Evolutionary conservation across 2,888 invertebrate species (phyloP).

Genomic region (Leucophenga montana): DNA sequence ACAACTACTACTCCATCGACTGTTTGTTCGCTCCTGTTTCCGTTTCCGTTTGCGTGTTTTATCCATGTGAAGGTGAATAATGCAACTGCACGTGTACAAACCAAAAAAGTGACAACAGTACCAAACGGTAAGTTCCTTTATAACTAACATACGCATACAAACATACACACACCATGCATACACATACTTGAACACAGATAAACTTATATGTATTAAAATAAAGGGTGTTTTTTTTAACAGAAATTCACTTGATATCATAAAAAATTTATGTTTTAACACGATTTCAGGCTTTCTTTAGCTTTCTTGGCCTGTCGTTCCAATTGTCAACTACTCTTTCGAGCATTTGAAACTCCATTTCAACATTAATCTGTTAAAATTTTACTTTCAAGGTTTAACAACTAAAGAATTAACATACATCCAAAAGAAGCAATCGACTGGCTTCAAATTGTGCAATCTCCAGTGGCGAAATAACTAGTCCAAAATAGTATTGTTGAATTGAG

Average conservation of each 20-base stretch:
- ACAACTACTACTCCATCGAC: constrained; percentile 43
- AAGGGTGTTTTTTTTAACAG: neutral
- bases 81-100: constrained; percentile 99
- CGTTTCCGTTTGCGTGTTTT: constrained; percentile 12
- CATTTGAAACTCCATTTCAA: no score
- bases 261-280: constrained; percentile 24
- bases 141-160: constrained; percentile 36
- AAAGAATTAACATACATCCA: no score
- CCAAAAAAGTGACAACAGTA: constrained; percentile 91
- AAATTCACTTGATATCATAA: neutral
- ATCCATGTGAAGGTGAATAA: constrained; percentile 90
- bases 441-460: no score
- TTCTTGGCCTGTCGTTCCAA: no score
- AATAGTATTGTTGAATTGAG: no score
- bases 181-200: constrained; percentile 36
- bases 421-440: no score
- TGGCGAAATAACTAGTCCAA: no score
- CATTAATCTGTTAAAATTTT: no score
- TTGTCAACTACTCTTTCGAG: no score
- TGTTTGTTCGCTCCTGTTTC: constrained; percentile 8
- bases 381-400: no score
- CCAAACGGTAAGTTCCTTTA: constrained; percentile 85
- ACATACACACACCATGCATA: constrained; percentile 16
- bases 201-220: constrained; percentile 30
- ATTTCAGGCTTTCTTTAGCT: neutral